Base-by-base conservation (phyloP, 2,797 vertebrate genomes). In the Pterois miles region DNA sequence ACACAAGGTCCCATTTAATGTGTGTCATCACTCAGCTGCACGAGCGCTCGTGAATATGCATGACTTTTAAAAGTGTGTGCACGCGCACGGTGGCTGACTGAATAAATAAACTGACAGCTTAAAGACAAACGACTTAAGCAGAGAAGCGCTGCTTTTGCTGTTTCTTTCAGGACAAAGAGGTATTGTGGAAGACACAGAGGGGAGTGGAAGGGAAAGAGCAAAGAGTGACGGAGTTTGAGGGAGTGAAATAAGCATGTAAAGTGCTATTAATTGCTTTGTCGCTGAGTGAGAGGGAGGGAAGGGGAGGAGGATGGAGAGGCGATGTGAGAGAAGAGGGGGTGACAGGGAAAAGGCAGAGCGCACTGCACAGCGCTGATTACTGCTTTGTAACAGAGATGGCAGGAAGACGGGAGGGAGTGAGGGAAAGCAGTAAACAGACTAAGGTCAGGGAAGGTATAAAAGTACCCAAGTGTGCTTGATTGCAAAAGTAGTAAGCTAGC, bases 231-330 rank as follows among this genome's bases (percentile, higher is more conserved):
- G 50, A 74, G 31, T 63, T 46, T 60, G 43, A 68, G 74, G 67
- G 69, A 71, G 53, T n/a, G 71, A 84, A 81, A 63, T 8, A 38
- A 52, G 65, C 43, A 80, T 60, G 75, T 56, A 68, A 81, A 89
- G 76, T 72, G 75, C 80, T 29, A 76, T 79, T 91, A 91, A 91
- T 89, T 87, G 81, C 80, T 81, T 88, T 87, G 87, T 82, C 53
- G 53, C 66, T 22, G 75, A 84, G 71, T 62, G 65, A 83, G 69
- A 83, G 68, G 77, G 78, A 81, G 77, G 67, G 22, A 64, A 53
- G 48, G 64, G 54, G 77, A 75, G 69, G 76, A 78, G 50, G 77
- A 77, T 40, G 64, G 54, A 81, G 60, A 87, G 74, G 77, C 63
- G 33, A 67, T 56, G 63, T 53, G 65, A 80, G 67, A 80, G 86